phyloP scores from a whole-genome alignment of 2,888 invertebrate genomes.

The Salticus scenicus region DNA sequence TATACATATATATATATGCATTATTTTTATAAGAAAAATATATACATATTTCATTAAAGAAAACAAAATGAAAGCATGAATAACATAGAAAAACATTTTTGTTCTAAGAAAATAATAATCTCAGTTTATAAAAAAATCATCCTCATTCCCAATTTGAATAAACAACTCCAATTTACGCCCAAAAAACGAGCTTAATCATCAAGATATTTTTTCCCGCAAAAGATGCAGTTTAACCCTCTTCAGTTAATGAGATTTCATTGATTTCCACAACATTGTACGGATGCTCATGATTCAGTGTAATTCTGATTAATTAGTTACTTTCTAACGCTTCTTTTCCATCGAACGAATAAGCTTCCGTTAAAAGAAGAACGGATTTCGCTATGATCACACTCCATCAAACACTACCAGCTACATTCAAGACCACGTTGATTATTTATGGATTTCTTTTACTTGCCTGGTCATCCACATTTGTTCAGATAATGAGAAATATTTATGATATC shows the following conservation, averaged over 20 bases:
- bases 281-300: background rate
- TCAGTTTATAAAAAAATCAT: too few relatives aligned
- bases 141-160: too few relatives aligned
- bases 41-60: too few relatives aligned
- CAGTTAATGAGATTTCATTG: background rate
- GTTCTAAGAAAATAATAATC: too few relatives aligned
- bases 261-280: background rate
- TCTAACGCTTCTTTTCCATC: conserved; percentile 1
- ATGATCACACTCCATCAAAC: background rate
- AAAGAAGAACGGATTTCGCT: background rate
- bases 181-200: background rate
- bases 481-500: too few relatives aligned
- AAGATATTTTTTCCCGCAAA: background rate
- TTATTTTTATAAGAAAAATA: too few relatives aligned
- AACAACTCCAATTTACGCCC: background rate
- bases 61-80: too few relatives aligned
- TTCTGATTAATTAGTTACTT: background rate
- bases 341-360: background rate
- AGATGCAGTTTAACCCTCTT: background rate
- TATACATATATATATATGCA: too few relatives aligned
- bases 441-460: too few relatives aligned
- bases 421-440: too few relatives aligned
- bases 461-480: too few relatives aligned
- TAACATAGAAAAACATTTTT: too few relatives aligned
- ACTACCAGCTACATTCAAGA: background rate